Conservation (phyloP, 2,113 vertebrate species). For the Murina feae region DNA sequence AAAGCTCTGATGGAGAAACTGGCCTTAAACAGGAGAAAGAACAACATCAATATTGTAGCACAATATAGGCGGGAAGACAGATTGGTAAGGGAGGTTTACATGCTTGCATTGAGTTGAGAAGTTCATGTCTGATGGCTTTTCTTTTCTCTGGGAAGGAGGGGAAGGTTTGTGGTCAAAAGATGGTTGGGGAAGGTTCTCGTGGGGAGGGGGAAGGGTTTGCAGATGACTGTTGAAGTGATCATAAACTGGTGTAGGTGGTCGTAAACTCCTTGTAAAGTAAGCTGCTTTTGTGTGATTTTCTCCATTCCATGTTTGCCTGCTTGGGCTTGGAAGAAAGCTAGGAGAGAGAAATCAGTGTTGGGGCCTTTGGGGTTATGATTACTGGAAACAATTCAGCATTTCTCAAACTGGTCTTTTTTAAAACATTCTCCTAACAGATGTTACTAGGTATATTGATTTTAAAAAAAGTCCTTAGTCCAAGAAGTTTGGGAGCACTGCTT, state of each 20-base stretch:
- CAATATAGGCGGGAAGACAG: background rate
- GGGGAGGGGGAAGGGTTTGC: background rate
- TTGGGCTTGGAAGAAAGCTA: background rate
- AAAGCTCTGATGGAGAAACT: background rate
- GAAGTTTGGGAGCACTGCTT: background rate
- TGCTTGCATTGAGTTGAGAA: background rate
- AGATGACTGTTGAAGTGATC: background rate
- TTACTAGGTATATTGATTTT: background rate
- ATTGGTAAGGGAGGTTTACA: background rate
- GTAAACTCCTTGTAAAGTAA: background rate
- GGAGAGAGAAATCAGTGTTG: background rate
- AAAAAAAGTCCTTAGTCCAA: background rate
- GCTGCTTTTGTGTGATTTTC: background rate
- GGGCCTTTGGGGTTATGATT: background rate
- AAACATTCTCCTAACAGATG: background rate
- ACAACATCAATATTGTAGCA: background rate
- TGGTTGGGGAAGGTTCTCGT: background rate
- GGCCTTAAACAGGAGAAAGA: background rate
- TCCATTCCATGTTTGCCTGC: background rate
- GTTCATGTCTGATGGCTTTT: background rate
- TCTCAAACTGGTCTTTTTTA: background rate
- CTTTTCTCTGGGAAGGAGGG: background rate
- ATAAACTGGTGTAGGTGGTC: background rate
- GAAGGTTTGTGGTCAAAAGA: background rate
- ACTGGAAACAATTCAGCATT: background rate